Percentiles rank a stretch among this genome's conserved stretches.
Evolutionary conservation across 2,113 vertebrate genomes (phyloP).

Genomic region (Aramus guarauna): DNA sequence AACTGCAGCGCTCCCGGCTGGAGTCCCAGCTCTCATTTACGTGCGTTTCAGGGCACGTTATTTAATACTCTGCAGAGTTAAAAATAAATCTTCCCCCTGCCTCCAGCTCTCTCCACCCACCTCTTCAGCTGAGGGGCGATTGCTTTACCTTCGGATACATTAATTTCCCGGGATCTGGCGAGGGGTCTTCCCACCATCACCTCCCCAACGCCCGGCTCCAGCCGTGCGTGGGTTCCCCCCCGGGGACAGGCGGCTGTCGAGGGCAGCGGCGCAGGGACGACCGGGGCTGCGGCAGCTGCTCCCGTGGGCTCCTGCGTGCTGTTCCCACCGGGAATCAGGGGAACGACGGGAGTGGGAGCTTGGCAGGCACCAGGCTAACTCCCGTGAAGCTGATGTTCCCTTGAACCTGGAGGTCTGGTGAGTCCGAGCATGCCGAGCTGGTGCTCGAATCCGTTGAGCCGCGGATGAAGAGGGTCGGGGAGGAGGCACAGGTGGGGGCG

Average conservation of each 20-base stretch:
- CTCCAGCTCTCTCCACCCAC: neutral
- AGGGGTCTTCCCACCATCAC: neutral
- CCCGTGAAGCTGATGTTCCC: neutral
- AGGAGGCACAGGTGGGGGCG: neutral
- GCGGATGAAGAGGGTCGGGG: neutral
- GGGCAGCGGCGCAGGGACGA: neutral
- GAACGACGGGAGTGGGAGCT: fast-evolving
- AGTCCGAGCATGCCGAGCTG: neutral
- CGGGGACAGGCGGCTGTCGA: fast-evolving
- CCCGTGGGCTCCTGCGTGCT: fast-evolving
- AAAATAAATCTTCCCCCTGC: neutral
- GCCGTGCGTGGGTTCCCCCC: fast-evolving
- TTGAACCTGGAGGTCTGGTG: neutral
- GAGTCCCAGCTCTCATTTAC: neutral
- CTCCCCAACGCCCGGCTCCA: neutral
- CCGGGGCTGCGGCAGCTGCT: neutral
- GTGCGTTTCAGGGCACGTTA: neutral
- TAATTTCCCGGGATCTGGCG: fast-evolving
- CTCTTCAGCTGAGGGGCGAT: neutral
- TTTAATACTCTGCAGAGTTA: neutral
- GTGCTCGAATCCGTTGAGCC: neutral
- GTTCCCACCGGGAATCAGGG: fast-evolving
- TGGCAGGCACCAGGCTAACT: fast-evolving
- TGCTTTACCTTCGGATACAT: fast-evolving
- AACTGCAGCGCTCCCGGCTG: fast-evolving